phyloP scores from a whole-genome alignment of 2,797 vertebrate species.

The Pyrocephalus nanus region DNA sequence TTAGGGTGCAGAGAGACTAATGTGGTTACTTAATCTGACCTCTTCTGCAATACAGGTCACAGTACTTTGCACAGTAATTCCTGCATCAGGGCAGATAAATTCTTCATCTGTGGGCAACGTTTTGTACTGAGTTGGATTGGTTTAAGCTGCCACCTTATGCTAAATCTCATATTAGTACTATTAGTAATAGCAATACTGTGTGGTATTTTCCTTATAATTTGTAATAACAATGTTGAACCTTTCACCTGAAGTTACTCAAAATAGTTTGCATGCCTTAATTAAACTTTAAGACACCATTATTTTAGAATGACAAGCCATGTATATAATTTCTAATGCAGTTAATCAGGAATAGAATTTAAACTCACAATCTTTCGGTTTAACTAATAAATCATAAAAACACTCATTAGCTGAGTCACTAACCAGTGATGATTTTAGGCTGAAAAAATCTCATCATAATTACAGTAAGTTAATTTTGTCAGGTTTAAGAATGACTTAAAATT shows the following conservation, averaged over 20 bases:
- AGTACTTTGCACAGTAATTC: slow-evolving; percentile 45
- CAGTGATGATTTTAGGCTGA: slow-evolving; percentile 31
- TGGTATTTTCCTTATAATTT: neutral
- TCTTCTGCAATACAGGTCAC: slow-evolving; percentile 8
- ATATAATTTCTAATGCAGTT: neutral
- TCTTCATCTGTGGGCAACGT: neutral
- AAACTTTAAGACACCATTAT: neutral
- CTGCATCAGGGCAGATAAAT: neutral
- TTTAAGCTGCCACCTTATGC: neutral
- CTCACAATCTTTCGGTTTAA: slow-evolving; percentile 1
- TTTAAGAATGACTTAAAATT: slow-evolving; percentile 12
- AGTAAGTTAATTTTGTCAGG: neutral
- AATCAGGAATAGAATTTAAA: slow-evolving; percentile 35
- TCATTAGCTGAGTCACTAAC: slow-evolving; percentile 51
- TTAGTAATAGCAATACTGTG: neutral
- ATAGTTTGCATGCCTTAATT: slow-evolving; percentile 18
- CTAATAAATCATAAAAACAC: slow-evolving; percentile 21
- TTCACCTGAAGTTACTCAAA: neutral
- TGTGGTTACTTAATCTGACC: slow-evolving; percentile 26
- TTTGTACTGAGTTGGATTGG: neutral
- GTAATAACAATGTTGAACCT: neutral
- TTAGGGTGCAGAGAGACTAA: neutral
- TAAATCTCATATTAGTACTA: neutral
- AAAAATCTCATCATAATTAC: slow-evolving; percentile 21
- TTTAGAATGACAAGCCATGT: slow-evolving; percentile 18